These are phyloP conservation scores for Chaetura pelagica DNA, from an alignment of 2,113 vertebrate genomes.

Conservation along the genomic window DNA sequence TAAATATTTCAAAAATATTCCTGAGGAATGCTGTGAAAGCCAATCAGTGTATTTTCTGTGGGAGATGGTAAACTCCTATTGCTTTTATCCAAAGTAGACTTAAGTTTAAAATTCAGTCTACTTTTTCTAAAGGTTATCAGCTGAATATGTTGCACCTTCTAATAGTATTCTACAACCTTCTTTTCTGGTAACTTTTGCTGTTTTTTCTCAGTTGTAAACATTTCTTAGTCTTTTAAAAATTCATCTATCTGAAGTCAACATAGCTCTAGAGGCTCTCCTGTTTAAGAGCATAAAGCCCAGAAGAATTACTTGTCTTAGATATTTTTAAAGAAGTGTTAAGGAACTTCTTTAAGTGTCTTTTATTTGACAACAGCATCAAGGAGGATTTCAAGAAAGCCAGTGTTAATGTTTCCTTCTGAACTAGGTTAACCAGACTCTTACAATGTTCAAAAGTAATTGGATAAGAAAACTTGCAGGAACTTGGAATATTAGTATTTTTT, in stretches of 20 bases:
- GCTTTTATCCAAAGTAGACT: not conserved
- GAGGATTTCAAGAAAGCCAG: not conserved
- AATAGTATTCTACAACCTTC: not conserved
- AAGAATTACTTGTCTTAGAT: not conserved
- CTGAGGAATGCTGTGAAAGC: not conserved
- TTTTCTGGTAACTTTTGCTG: not conserved
- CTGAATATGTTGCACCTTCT: not conserved
- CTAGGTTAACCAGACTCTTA: not conserved
- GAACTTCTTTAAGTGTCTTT: not conserved
- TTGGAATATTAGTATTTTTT: not conserved
- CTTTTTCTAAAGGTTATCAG: not conserved
- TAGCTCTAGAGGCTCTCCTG: not conserved
- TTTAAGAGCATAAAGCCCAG: not conserved
- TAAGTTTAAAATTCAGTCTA: not conserved
- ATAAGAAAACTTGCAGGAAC: not conserved
- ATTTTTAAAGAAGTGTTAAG: not conserved
- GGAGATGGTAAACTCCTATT: not conserved
- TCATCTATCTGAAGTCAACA: not conserved
- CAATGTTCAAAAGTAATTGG: not conserved
- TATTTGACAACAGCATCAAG: not conserved
- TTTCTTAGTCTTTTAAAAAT: not conserved
- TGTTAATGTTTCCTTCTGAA: not conserved
- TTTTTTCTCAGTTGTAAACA: not conserved
- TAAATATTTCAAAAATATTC: not conserved
- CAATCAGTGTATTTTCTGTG: not conserved